Conservation (phyloP, 2,113 vertebrate species). For the Muntiacus muntjak region DNA sequence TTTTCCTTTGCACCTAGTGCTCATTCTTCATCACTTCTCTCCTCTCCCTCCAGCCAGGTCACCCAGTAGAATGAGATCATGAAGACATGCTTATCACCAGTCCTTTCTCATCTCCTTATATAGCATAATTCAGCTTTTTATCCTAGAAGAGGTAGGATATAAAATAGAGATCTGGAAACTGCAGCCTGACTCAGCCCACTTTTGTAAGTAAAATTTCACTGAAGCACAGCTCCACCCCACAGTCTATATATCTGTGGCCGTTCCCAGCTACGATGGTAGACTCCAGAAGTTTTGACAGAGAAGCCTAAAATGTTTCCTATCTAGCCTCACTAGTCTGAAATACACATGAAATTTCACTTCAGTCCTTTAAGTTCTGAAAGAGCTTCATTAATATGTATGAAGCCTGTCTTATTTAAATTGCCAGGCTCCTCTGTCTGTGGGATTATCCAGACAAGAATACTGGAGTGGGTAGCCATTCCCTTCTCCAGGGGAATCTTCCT, state of each 20-base stretch:
- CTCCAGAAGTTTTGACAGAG: not conserved
- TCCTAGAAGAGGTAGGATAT: not conserved
- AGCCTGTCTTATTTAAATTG: not conserved
- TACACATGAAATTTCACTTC: not conserved
- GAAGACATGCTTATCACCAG: not conserved
- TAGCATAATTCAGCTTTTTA: not conserved
- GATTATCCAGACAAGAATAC: not conserved
- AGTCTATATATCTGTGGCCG: not conserved
- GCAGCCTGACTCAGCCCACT: not conserved
- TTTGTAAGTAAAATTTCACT: constrained; percentile 22
- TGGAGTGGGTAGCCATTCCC: not conserved
- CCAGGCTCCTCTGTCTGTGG: not conserved
- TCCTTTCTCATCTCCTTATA: not conserved
- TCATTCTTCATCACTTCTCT: not conserved
- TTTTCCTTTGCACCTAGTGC: not conserved
- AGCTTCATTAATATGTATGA: not conserved
- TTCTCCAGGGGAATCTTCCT: too few relatives aligned
- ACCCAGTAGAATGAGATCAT: not conserved
- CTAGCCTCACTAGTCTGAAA: not conserved
- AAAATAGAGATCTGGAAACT: not conserved
- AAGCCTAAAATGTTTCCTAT: constrained; percentile 6
- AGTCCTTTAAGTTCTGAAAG: not conserved
- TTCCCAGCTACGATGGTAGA: not conserved
- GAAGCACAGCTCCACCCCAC: not conserved
- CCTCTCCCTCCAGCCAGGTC: not conserved